A percentile compares a stretch with the other conserved stretches of the same genome.
phyloP scores from a whole-genome alignment of 2,888 invertebrate genomes.

The Bombylius major region DNA sequence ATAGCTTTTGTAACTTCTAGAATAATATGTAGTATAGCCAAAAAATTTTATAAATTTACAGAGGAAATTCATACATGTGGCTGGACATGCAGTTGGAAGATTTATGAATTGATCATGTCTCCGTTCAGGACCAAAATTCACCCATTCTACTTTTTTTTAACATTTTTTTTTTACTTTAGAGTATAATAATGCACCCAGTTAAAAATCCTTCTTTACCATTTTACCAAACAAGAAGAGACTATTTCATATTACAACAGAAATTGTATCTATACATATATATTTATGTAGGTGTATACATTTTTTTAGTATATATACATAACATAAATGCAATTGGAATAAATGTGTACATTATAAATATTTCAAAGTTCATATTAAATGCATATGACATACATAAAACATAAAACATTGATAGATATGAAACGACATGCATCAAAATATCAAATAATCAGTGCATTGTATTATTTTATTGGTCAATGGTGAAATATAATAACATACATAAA shows the following conservation, averaged over 20 bases:
- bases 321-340: too few relatives aligned
- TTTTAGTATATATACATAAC: too few relatives aligned
- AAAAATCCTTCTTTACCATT: too few relatives aligned
- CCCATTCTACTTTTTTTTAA: not conserved
- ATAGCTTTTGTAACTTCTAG: not conserved
- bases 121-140: not conserved
- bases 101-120: constrained; percentile 9
- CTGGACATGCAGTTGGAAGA: constrained; percentile 2
- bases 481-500: too few relatives aligned
- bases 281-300: too few relatives aligned
- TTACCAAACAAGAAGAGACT: too few relatives aligned
- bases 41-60: constrained; percentile 9
- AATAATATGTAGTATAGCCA: not conserved
- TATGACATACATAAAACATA: not conserved
- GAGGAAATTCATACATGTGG: constrained; percentile 3
- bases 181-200: too few relatives aligned
- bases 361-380: not conserved
- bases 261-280: too few relatives aligned
- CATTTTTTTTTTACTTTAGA: too few relatives aligned
- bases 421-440: constrained; percentile 6
- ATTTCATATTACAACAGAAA: too few relatives aligned
- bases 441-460: constrained; percentile 7
- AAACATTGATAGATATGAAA: constrained; percentile 1
- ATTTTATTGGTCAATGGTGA: not conserved
- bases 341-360: not conserved